phyloP scores from a whole-genome alignment of 2,113 vertebrate genomes.

The Stictonetta naevosa region DNA sequence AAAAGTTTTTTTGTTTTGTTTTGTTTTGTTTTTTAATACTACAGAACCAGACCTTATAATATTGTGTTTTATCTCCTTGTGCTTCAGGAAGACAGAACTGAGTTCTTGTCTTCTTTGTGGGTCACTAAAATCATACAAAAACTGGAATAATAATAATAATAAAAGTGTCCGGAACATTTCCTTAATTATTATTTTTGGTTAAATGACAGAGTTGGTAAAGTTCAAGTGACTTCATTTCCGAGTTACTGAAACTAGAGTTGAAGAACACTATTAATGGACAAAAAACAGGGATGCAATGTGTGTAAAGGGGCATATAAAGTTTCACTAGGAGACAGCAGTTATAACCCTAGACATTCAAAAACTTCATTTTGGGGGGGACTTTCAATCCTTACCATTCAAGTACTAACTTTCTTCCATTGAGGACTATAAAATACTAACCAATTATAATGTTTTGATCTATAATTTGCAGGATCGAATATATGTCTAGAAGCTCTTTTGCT shows the following conservation, averaged over 20 bases:
- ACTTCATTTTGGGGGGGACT: background rate
- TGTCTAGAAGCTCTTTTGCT: background rate
- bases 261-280: background rate
- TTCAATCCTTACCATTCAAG: background rate
- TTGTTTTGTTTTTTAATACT: too few species aligned
- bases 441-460: background rate
- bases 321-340: background rate
- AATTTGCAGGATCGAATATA: background rate
- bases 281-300: background rate
- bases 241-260: background rate
- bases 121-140: background rate
- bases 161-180: background rate
- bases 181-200: background rate
- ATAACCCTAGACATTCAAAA: background rate
- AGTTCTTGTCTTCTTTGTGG: background rate
- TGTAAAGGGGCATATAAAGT: background rate
- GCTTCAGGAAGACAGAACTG: background rate
- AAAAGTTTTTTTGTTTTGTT: background rate
- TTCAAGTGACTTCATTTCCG: background rate
- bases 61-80: background rate
- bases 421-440: background rate
- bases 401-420: background rate
- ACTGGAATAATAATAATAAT: background rate
- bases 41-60: background rate
- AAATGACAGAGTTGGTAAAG: background rate